Percentiles rank a stretch among this genome's conserved stretches.
Evolutionary conservation across 1,140 invertebrate genomes (phyloP).

Genomic region (Druon quercuslanigerum): DNA sequence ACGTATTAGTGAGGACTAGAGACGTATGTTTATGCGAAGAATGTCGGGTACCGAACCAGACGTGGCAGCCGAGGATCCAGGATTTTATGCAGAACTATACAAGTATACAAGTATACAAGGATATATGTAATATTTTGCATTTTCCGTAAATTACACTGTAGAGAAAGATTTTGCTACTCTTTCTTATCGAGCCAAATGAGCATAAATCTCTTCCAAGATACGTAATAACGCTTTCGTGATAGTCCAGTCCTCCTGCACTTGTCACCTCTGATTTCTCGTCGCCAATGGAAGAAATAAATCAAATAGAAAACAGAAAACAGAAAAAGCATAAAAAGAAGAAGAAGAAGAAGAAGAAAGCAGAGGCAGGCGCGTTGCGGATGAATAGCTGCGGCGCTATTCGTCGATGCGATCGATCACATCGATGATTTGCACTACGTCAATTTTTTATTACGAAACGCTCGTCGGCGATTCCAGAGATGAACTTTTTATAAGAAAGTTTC

Average conservation of each 20-base stretch:
- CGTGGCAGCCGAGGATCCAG: slow-evolving; percentile 31
- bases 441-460: slow-evolving; percentile 22
- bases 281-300: slow-evolving; percentile 18
- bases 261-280: slow-evolving; percentile 8
- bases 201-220: slow-evolving; percentile 2
- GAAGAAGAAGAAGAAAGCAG: not conserved
- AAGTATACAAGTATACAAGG: slow-evolving; percentile 31
- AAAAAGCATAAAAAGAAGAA: not conserved
- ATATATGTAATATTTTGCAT: slow-evolving; percentile 41
- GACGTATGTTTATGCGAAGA: slow-evolving; percentile 52
- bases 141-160: slow-evolving; percentile 28
- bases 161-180: slow-evolving; percentile 32
- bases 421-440: slow-evolving; percentile 56
- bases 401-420: slow-evolving; percentile 43
- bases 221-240: slow-evolving; percentile 15
- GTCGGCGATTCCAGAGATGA: slow-evolving; percentile 1
- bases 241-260: slow-evolving; percentile 23
- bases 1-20: slow-evolving; percentile 66
- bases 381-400: slow-evolving; percentile 36
- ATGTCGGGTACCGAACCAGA: slow-evolving; percentile 56
- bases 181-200: slow-evolving; percentile 24
- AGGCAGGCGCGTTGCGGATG: slow-evolving; percentile 10
- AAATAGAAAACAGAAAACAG: slow-evolving; percentile 11
- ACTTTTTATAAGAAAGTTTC: slow-evolving; percentile 2
- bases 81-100: slow-evolving; percentile 27